Evolutionary conservation across 2,113 vertebrate species (phyloP).

Genomic region (Amblyopsis rosae): DNA sequence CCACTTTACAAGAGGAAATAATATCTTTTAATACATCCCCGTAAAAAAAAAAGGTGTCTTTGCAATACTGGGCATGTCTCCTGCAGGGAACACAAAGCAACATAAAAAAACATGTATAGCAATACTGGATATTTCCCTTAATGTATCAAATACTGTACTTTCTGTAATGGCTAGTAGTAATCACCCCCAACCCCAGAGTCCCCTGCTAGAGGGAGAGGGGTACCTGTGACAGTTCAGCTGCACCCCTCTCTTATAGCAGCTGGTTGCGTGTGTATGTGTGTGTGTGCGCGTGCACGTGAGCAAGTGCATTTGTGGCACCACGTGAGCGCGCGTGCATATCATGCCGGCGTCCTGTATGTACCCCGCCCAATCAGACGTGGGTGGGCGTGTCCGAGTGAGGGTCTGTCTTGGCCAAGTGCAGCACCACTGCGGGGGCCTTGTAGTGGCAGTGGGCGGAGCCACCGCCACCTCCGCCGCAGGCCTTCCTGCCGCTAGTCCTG

Average conservation of each 20-base stretch:
- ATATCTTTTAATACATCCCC: conserved; percentile 46
- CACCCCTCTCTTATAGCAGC: conserved; percentile 58
- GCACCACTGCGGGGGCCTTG: conserved; percentile 87
- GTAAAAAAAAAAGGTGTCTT: conserved; percentile 41
- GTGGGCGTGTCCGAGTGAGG: conserved; percentile 90
- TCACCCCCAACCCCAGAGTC: conserved; percentile 56
- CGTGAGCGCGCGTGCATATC: not conserved
- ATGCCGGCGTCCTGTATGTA: not conserved
- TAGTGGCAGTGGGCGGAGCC: conserved; percentile 88
- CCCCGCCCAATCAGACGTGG: conserved; percentile 75
- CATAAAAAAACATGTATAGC: conserved; percentile 50
- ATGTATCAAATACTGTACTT: conserved; percentile 64
- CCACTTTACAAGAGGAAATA: conserved; percentile 39
- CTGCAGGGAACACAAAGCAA: conserved; percentile 52
- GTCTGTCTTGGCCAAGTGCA: conserved; percentile 94
- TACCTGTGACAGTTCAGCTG: conserved; percentile 34
- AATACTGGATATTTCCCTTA: conserved; percentile 70
- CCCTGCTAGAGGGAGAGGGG: conserved; percentile 15
- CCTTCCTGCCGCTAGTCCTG: conserved; percentile 86
- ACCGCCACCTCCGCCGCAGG: conserved; percentile 85
- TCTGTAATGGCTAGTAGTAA: conserved; percentile 38
- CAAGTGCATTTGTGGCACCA: too few relatives aligned
- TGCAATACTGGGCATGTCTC: conserved; percentile 50
- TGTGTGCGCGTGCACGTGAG: not conserved
- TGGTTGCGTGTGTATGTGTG: conserved; percentile 20